These are phyloP conservation scores for Desmodus rotundus DNA, from an alignment of 2,113 vertebrate genomes.

Conservation along the genomic window DNA sequence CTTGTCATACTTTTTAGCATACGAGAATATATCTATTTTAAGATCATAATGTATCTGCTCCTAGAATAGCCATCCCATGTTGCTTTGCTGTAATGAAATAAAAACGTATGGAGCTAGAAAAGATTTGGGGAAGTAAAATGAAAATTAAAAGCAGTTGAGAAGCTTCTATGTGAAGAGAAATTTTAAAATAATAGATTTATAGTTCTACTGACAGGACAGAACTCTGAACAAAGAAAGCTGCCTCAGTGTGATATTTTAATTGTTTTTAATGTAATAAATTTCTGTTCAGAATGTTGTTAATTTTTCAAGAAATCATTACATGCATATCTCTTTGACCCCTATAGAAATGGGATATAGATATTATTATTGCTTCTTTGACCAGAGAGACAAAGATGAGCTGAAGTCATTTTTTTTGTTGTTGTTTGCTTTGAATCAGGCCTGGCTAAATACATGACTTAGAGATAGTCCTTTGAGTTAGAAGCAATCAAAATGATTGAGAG, in stretches of 20 bases:
- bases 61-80: background rate
- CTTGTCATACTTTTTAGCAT: background rate
- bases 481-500: background rate
- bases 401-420: background rate
- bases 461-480: background rate
- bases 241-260: background rate
- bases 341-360: background rate
- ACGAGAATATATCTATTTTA: background rate
- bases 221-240: background rate
- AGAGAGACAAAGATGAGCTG: background rate
- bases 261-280: background rate
- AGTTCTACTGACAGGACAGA: background rate
- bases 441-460: background rate
- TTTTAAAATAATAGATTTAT: background rate
- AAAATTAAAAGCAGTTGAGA: conserved; percentile 31
- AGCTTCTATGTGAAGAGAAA: background rate
- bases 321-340: background rate
- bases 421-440: background rate
- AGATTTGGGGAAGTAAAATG: conserved; percentile 12
- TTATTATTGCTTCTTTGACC: conserved; percentile 4
- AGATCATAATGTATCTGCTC: background rate
- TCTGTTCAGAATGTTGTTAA: background rate
- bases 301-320: background rate
- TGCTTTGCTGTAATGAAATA: background rate
- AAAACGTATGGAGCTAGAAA: background rate